Percentiles rank a stretch among this genome's conserved stretches.
Evolutionary conservation across 2,888 invertebrate genomes (phyloP).

Genomic region (Lithosia quadra): DNA sequence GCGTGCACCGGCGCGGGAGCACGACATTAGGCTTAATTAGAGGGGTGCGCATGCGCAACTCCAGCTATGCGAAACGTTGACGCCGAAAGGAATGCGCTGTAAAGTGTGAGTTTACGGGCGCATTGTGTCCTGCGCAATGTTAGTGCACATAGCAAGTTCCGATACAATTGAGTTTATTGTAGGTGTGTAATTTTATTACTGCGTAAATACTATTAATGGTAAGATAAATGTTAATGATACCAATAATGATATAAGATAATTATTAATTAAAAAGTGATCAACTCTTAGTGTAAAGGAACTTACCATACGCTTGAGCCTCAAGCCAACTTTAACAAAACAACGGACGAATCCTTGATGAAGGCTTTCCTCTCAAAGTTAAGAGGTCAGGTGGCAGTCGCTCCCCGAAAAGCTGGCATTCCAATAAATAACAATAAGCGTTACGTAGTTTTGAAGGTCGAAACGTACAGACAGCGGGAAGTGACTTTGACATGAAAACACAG

Average conservation of each 20-base stretch:
- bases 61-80: slow-evolving; percentile 11
- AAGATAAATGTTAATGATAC: not conserved
- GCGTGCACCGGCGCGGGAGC: slow-evolving; percentile 19
- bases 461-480: no score
- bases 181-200: not conserved
- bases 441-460: no score
- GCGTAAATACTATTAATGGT: not conserved
- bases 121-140: not conserved
- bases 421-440: no score
- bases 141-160: not conserved
- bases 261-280: no score
- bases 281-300: no score
- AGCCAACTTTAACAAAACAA: no score
- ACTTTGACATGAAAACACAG: no score
- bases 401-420: no score
- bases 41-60: slow-evolving; percentile 28
- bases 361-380: no score
- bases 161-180: not conserved
- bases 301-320: no score
- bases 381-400: no score
- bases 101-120: slow-evolving; percentile 9
- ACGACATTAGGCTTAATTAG: slow-evolving; percentile 41
- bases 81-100: slow-evolving; percentile 9
- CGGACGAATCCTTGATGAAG: no score
- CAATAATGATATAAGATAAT: not conserved